A percentile compares a stretch with the other conserved stretches of the same genome.
Evolutionary conservation across 2,888 invertebrate genomes (phyloP).

Genomic region (Drosophila demipolita): DNA sequence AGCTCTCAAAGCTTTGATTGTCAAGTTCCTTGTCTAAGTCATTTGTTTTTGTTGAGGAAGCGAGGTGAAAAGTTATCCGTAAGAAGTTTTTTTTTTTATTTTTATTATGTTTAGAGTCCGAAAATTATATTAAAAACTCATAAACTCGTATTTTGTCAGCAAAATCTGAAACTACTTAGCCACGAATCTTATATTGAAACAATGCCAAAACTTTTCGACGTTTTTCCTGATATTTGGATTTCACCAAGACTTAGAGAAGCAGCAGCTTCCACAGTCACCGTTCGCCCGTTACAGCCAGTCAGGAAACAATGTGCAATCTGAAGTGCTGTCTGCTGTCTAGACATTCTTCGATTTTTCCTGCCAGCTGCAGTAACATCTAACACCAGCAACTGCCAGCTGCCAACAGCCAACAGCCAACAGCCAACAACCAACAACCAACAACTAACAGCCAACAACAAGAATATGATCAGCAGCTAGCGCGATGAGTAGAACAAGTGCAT

Average conservation of each 20-base stretch:
- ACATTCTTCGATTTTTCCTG: slow-evolving; percentile 78
- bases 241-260: slow-evolving; percentile 26
- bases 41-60: slow-evolving; percentile 17
- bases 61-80: not conserved
- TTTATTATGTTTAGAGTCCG: not conserved
- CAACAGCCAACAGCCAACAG: slow-evolving; percentile 26
- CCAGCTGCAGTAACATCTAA: slow-evolving; percentile 60
- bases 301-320: slow-evolving; percentile 81
- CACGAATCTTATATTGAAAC: not conserved
- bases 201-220: slow-evolving; percentile 23
- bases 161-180: not conserved
- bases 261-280: slow-evolving; percentile 39
- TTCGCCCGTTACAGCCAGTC: slow-evolving; percentile 60
- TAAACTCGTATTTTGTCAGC: not conserved
- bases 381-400: slow-evolving; percentile 49
- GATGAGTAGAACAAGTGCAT: slow-evolving; percentile 75
- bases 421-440: slow-evolving; percentile 25
- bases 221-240: slow-evolving; percentile 14
- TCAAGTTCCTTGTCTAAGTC: slow-evolving; percentile 43
- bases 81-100: not conserved
- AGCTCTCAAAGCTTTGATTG: slow-evolving; percentile 8
- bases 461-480: slow-evolving; percentile 51
- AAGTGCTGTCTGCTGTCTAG: slow-evolving; percentile 80
- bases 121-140: not conserved
- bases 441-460: slow-evolving; percentile 31